phyloP scores from a whole-genome alignment of 2,113 vertebrate species.

The Balaeniceps rex region DNA sequence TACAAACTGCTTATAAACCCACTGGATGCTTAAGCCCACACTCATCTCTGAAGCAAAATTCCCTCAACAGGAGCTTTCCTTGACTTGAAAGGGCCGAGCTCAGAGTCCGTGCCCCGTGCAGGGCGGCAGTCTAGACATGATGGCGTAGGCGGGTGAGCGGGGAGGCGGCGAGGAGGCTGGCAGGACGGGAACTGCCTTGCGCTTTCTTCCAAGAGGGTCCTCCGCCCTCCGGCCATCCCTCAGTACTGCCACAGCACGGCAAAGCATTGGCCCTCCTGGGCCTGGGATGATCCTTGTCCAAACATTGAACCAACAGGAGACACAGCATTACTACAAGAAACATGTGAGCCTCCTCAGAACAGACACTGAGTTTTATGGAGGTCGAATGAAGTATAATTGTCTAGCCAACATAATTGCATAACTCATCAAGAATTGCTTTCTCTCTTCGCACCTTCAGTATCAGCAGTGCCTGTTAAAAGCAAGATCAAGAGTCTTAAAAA shows the following conservation, averaged over 20 bases:
- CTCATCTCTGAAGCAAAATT: background rate
- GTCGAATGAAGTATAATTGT: accelerated
- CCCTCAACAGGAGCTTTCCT: background rate
- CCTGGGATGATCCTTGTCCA: background rate
- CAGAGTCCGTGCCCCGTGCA: background rate
- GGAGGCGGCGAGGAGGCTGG: background rate
- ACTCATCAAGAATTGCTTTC: background rate
- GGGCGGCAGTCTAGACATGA: background rate
- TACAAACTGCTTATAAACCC: background rate
- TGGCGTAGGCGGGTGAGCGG: accelerated
- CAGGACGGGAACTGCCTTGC: background rate
- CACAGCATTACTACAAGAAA: background rate
- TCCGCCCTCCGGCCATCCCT: accelerated
- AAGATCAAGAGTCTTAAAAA: background rate
- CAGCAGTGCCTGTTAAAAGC: background rate
- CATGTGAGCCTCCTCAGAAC: accelerated
- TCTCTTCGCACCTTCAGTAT: background rate
- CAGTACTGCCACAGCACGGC: accelerated
- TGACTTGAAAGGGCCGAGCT: background rate
- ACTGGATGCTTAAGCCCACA: background rate
- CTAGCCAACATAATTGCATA: background rate
- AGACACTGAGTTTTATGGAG: background rate
- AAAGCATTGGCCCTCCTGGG: accelerated
- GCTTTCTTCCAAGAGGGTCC: background rate
- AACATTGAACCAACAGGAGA: accelerated